Evolutionary conservation across 2,888 invertebrate genomes (phyloP), one percentile per base, ranked within the genome.

Genomic region (Meganola albula): DNA sequence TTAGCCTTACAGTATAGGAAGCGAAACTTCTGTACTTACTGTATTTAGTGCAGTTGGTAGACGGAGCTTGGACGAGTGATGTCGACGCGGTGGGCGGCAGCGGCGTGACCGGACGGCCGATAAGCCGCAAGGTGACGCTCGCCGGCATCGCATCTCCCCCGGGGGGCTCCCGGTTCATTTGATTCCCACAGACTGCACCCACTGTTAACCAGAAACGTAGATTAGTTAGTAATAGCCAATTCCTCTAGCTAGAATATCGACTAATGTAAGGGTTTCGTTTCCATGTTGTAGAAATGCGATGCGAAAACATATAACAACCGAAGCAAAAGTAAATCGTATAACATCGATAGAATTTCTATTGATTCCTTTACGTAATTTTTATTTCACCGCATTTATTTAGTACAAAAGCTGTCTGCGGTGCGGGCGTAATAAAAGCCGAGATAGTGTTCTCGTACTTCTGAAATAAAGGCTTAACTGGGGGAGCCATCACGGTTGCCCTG

Each of bases 391-490:
- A 70, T 74, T 71, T 68, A 64, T 58, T 68, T 63, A 58, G 58
- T 56, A 63, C 53, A 57, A 58, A 58, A 59, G 52, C 60, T 64
- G 68, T 69, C 65, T 67, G 44, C 62, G 59, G 58, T 58, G 60
- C 57, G 64, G 57, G 59, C 66, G 64, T 72, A 74, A 74, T 79
- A 77, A 79, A 79, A 78, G 74, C 69, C 58, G 53, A 72, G 74
- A 83, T 83, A 83, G 80, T 83, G 78, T 77, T 71, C 70, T 63
- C 47, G 58, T 66, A 63, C 69, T 76, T 74, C 61, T 74, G 76
- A 80, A 82, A 77, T 78, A 83, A 83, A 84, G 83, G 83, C 82
- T 84, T 82, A 83, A 74, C 74, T 62, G 72, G 63, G 77, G 73
- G 74, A 78, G 74, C 74, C 83, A 78, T 84, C 83, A 80, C 72